Evolutionary conservation across 2,888 invertebrate genomes (phyloP), one percentile per base, ranked within the genome.

Genomic region (Caenorhabditis sp.): DNA sequence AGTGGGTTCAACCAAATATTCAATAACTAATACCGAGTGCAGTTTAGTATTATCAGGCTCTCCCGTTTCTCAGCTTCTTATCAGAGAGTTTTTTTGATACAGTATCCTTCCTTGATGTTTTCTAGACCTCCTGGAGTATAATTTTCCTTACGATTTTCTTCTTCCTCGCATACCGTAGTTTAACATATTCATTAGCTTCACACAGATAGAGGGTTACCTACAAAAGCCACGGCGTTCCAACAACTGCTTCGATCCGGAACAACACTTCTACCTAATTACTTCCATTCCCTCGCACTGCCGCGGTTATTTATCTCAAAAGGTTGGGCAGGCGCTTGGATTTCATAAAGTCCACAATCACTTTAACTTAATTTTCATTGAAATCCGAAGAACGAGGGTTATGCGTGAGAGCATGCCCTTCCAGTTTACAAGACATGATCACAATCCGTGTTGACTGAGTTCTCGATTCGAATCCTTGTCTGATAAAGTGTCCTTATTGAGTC

Each of bases 381-480:
- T 70, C 54, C 31, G 5, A n/a, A 35, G 54, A 54, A 69, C 63
- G 47, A 38, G 28, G 41, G 47, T 76, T 24, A 31, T 22, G 14
- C 56, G 63, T 77, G 77, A 54, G 77, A 70, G 51, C 16, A 7
- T 61, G 69, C 31, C 51, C 77, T 77, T 54, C n/a, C 28, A 61
- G 77, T 77, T 69, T 54, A 70, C 51, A n/a, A 35, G 51, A 31
- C 31, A 49, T 26, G 19, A 19, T 16, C 4, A 54, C 31, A 51
- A 74, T 64, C 41, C 58, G 19, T 66, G 75, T 49, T 66, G 75
- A 66, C 66, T 75, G 58, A 26, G 31, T 44, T 47, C 35, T 38
- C 38, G 28, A 61, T 44, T 26, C 44, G 22, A 64, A 26, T 41
- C 12, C 51, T 35, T 31, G 63, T 61, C 63, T 74, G 54, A 41